These are phyloP conservation scores for Antechinus flavipes DNA, from an alignment of 2,113 vertebrate species.

Conservation along the genomic window DNA sequence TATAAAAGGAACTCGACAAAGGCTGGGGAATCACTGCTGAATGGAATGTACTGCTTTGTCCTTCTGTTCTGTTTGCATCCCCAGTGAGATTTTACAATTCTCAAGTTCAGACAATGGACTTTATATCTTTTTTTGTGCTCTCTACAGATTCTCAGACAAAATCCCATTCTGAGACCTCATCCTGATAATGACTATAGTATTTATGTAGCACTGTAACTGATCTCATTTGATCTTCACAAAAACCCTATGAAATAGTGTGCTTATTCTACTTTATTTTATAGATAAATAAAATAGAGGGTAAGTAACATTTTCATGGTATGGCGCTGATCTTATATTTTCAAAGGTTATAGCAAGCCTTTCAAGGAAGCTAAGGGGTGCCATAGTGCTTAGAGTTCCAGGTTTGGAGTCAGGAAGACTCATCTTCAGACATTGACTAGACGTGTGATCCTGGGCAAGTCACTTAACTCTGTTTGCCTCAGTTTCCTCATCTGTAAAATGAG, in stretches of 20 bases:
- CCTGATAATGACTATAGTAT: background rate
- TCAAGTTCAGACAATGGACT: background rate
- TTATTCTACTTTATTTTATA: background rate
- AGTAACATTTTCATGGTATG: background rate
- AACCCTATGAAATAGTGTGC: background rate
- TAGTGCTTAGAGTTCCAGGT: background rate
- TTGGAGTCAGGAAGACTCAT: background rate
- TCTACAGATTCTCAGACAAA: background rate
- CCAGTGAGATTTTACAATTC: background rate
- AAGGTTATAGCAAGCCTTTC: background rate
- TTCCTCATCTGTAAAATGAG: background rate
- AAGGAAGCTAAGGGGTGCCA: background rate
- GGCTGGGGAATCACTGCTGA: background rate
- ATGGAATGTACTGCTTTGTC: background rate
- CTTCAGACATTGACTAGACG: background rate
- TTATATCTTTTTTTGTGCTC: background rate
- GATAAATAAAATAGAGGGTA: background rate
- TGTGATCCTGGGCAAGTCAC: background rate
- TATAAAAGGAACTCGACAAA: background rate
- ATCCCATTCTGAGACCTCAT: background rate
- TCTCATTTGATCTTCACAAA: background rate
- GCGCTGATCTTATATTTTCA: background rate
- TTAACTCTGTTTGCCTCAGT: background rate
- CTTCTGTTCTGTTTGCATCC: background rate
- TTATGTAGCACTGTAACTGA: background rate